Evolutionary conservation across 2,113 vertebrate species (phyloP).

Genomic region (Boulengeromyrus knoepffleri): DNA sequence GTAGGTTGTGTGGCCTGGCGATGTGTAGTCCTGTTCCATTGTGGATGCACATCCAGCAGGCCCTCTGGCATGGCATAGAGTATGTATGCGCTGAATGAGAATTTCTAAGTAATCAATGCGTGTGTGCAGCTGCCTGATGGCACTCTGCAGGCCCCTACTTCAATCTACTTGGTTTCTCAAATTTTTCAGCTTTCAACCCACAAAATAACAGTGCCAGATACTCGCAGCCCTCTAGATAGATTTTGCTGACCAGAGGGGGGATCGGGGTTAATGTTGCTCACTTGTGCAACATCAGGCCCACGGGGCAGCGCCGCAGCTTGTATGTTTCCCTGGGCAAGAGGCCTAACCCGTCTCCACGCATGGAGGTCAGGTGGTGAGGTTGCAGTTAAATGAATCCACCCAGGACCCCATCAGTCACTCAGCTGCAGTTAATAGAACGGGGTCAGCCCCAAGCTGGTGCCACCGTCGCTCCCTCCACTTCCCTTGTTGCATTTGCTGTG

Average conservation of each 20-base stretch:
- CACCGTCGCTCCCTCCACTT: conserved; percentile 37
- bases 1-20: background rate
- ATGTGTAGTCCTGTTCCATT: background rate
- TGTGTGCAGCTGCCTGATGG: background rate
- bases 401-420: conserved; percentile 51
- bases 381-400: background rate
- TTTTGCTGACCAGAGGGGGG: background rate
- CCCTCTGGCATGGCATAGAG: background rate
- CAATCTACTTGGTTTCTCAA: background rate
- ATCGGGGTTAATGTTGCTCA: background rate
- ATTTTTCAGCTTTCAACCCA: background rate
- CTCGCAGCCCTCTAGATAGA: background rate
- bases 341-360: background rate
- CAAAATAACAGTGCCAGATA: background rate
- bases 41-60: background rate
- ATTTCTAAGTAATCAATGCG: background rate
- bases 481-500: conserved; percentile 50
- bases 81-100: background rate
- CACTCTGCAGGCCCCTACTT: background rate
- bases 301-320: background rate
- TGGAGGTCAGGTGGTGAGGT: background rate
- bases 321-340: background rate
- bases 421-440: conserved; percentile 53
- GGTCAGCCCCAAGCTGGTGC: conserved; percentile 32
- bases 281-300: background rate